A percentile compares a stretch with the other conserved stretches of the same genome.
Conservation (phyloP, 2,113 vertebrate genomes). For the Lamprologus callipterus region DNA sequence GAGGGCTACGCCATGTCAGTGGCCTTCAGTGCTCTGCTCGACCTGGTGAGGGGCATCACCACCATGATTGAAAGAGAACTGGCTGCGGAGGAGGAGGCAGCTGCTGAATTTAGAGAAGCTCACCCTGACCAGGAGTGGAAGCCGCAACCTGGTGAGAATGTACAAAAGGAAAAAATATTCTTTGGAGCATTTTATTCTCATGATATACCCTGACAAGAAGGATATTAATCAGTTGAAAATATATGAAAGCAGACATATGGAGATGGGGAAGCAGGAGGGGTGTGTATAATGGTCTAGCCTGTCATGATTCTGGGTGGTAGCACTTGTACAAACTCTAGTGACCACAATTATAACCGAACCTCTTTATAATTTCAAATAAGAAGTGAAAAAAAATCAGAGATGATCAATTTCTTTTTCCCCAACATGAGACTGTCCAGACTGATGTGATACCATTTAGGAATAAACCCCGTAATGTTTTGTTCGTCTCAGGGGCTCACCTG, state of each 20-base stretch:
- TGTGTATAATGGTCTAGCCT: neutral
- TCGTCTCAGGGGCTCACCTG: slow-evolving; percentile 77
- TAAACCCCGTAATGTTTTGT: neutral
- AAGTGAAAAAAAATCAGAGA: neutral
- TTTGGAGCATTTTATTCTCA: neutral
- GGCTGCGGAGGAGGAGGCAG: slow-evolving; percentile 67
- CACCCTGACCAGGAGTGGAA: slow-evolving; percentile 66
- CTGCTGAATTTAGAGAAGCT: slow-evolving; percentile 55
- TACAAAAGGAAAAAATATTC: neutral
- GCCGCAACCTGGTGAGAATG: slow-evolving; percentile 76
- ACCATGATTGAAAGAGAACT: slow-evolving; percentile 93
- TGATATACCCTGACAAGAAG: neutral
- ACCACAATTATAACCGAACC: neutral
- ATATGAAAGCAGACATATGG: neutral
- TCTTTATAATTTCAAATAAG: neutral
- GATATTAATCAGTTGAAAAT: neutral
- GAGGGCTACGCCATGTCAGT: slow-evolving; percentile 99
- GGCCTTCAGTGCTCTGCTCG: slow-evolving; percentile 92
- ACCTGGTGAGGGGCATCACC: slow-evolving; percentile 95
- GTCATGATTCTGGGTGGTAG: neutral
- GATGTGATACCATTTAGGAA: neutral
- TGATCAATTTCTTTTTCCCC: neutral
- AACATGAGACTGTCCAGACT: neutral
- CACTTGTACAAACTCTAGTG: neutral
- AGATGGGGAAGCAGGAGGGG: neutral